These are phyloP conservation scores for Coendou prehensilis DNA, from an alignment of 2,797 vertebrate genomes.

Conservation along the genomic window DNA sequence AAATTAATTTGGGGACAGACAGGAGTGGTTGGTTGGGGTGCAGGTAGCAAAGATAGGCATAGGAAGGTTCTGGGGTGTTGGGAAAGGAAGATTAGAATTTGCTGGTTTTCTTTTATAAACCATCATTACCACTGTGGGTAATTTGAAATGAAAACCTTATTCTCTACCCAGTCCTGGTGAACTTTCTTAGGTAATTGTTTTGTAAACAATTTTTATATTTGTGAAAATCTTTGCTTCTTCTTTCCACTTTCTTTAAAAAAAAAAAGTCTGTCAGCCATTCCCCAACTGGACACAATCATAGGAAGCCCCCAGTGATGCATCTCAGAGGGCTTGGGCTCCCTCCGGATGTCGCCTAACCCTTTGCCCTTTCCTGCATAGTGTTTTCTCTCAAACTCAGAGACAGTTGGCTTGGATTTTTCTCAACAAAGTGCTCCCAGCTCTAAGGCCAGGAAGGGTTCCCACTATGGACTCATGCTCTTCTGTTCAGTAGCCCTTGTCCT, in stretches of 20 bases:
- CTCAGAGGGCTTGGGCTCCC: neutral
- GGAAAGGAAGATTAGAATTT: neutral
- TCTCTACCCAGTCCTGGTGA: slow-evolving; percentile 46
- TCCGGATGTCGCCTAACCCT: neutral
- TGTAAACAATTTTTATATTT: slow-evolving; percentile 85
- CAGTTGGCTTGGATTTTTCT: slow-evolving; percentile 36
- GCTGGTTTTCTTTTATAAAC: slow-evolving; percentile 49
- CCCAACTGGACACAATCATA: slow-evolving; percentile 58
- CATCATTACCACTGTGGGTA: neutral
- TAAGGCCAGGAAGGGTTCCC: neutral
- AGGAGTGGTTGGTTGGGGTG: neutral
- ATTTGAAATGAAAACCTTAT: slow-evolving; percentile 72
- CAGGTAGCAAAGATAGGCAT: neutral
- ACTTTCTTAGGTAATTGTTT: slow-evolving; percentile 84
- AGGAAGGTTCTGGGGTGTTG: neutral
- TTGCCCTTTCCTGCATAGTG: neutral
- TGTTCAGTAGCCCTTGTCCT: neutral
- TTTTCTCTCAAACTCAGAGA: neutral
- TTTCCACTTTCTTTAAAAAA: slow-evolving; percentile 50
- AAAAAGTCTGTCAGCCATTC: neutral
- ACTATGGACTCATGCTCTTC: neutral
- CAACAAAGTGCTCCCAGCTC: neutral
- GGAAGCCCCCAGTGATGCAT: neutral
- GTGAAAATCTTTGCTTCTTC: slow-evolving; percentile 70
- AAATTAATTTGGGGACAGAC: neutral